Conservation (phyloP, 2,888 invertebrate genomes). For the Odontocerum albicorne region DNA sequence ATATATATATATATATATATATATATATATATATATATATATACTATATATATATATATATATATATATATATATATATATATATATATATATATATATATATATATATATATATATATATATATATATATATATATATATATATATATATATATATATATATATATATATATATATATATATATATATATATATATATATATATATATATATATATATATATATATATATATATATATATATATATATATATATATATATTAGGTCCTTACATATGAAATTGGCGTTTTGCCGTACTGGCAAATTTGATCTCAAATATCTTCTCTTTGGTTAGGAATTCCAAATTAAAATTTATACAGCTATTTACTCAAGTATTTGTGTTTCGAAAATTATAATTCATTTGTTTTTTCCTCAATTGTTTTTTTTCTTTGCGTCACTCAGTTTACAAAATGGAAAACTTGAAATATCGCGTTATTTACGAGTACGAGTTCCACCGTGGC, state of each 20-base stretch:
- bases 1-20: constrained; percentile 16
- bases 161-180: background rate
- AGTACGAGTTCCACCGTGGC: too few species aligned
- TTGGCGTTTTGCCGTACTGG: too few species aligned
- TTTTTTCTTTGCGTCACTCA: too few species aligned
- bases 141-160: background rate
- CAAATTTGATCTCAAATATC: too few species aligned
- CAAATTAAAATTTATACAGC: too few species aligned
- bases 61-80: constrained; percentile 6
- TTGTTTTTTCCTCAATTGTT: too few species aligned
- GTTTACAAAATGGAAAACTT: too few species aligned
- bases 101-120: background rate
- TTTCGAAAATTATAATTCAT: too few species aligned
- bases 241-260: background rate
- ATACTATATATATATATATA: constrained; percentile 9
- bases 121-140: background rate
- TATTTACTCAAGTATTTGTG: too few species aligned
- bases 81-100: background rate
- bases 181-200: background rate
- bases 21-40: constrained; percentile 11
- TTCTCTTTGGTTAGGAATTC: too few species aligned
- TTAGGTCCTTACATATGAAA: too few species aligned
- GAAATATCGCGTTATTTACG: too few species aligned
- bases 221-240: background rate
- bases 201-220: background rate